Evolutionary conservation across 1,140 invertebrate genomes (phyloP), one percentile per base, ranked within the genome.

Genomic region (Drosophila parabipectinata): DNA sequence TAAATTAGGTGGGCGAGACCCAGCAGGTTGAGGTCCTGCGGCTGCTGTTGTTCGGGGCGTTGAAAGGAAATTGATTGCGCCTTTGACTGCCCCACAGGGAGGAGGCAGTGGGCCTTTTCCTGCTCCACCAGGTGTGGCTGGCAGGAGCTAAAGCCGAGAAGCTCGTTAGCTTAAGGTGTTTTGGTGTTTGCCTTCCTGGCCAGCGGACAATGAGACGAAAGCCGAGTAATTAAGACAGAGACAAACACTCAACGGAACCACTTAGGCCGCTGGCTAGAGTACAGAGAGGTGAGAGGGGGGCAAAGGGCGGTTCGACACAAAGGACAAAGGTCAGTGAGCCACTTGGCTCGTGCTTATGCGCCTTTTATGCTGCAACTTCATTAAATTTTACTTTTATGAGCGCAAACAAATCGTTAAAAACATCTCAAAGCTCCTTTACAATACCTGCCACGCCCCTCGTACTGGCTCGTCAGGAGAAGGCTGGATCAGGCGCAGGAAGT

Each of bases 381-480:
- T 85, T 78, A 87, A 85, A 85, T 81, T 87, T 71, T 51, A 58
- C 63, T 85, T 85, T 87, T 82, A 85, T 67, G 82, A 62, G 61
- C 58, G 56, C 72, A 62, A 67, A 50, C 57, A 84, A 78, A 78
- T 77, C 81, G 64, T 74, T 87, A 87, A 85, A 87, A 77, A 62
- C 51, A 71, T 62, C 73, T 71, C 50, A 87, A 75, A 77, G 48
- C 60, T 12, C 18, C 37, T 41, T 37, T 47, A 73, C 52, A 69
- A 54, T 53, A 60, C 15, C 48, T 39, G 62, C 53, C 66, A 60
- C 10, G 3, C 1, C 10, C 21, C 52, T 21, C 21, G 21, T 21
- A 1, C 21, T 21, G 21, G 3, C 21, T 21, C 21, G 21, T 21
- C 21, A 21, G 21, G n/a, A 24, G 18, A 39, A 48, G 24, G 34